Percentiles rank a stretch among this genome's conserved stretches.
Evolutionary conservation across 2,113 vertebrate genomes (phyloP).

Genomic region (Datnioides undecimradiatus): DNA sequence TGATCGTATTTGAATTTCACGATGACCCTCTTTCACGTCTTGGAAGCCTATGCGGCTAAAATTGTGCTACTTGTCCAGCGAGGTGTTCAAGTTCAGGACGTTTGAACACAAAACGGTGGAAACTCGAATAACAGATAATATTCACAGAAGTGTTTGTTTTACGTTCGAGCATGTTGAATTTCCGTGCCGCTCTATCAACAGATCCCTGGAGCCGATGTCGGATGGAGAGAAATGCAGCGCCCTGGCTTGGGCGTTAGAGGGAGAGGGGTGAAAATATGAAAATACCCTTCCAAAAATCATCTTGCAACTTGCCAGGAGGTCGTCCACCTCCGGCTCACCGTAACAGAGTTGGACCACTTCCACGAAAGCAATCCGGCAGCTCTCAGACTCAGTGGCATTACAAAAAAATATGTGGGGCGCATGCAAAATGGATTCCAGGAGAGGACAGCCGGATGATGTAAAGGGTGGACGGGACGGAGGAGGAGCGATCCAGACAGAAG

Average conservation of each 20-base stretch:
- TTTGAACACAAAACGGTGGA: not conserved
- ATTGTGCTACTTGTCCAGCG: not conserved
- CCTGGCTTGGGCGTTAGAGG: not conserved
- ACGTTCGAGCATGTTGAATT: not conserved
- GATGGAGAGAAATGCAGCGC: not conserved
- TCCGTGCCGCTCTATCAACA: not conserved
- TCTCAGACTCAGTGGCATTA: constrained; percentile 30
- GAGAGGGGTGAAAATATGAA: constrained; percentile 4
- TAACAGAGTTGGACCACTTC: constrained; percentile 33
- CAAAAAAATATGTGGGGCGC: constrained; percentile 14
- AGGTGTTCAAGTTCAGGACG: not conserved
- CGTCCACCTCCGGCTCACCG: constrained; percentile 7
- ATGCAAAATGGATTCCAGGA: constrained; percentile 35
- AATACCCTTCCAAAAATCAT: constrained; percentile 38
- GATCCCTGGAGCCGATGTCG: not conserved
- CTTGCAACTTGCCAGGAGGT: constrained; percentile 13
- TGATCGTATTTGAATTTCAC: not conserved
- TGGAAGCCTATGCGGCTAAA: not conserved
- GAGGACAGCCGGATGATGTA: not conserved
- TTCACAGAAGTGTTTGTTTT: not conserved
- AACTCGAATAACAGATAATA: not conserved
- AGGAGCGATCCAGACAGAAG: constrained; percentile 36
- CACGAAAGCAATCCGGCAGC: constrained; percentile 39
- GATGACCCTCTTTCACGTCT: not conserved
- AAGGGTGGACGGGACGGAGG: not conserved